Conservation (phyloP, 2,797 vertebrate genomes). For the Erpetoichthys calabaricus region DNA sequence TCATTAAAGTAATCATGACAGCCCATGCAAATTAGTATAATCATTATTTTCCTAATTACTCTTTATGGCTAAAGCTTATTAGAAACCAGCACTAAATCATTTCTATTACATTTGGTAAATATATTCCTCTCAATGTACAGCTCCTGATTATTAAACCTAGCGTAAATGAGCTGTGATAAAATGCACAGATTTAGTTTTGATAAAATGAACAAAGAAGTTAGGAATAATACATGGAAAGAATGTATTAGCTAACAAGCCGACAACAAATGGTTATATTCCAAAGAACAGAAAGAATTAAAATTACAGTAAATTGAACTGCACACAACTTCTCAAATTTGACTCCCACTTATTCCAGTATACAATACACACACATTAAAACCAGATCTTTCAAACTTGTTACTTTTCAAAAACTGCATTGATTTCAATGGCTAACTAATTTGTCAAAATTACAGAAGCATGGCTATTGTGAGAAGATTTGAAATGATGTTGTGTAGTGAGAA, state of each 20-base stretch:
- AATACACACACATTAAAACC: no score
- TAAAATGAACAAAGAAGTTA: neutral
- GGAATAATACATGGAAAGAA: neutral
- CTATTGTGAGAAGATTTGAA: no score
- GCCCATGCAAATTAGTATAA: neutral
- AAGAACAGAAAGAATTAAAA: no score
- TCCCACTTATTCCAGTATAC: no score
- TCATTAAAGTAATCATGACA: neutral
- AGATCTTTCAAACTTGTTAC: no score
- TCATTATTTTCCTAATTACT: conserved; percentile 1
- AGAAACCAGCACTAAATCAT: neutral
- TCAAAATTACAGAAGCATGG: no score
- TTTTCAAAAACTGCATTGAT: no score
- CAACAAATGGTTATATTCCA: neutral
- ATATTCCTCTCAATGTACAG: no score
- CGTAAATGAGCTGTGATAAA: conserved; percentile 2
- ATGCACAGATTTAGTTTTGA: neutral
- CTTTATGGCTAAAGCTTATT: neutral
- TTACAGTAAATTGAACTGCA: no score
- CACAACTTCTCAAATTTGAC: no score
- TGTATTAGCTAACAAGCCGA: neutral
- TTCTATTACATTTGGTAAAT: neutral
- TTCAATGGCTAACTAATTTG: no score
- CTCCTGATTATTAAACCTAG: conserved; percentile 1
- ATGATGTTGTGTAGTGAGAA: no score